These are phyloP conservation scores for Miniopterus natalensis DNA, from an alignment of 2,113 vertebrate genomes.

Conservation along the genomic window DNA sequence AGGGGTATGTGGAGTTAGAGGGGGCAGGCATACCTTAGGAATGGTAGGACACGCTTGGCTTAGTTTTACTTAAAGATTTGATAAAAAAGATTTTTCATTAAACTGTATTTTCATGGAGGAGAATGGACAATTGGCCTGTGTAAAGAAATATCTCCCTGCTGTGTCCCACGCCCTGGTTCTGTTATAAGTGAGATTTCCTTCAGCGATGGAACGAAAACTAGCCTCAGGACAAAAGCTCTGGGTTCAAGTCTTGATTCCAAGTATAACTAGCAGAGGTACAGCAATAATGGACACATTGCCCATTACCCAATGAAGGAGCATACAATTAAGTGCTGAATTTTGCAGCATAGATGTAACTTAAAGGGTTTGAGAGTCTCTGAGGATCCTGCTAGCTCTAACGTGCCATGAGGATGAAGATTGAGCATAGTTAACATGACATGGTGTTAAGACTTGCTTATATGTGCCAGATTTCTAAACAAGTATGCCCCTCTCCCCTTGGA, in stretches of 20 bases:
- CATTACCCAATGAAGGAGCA: not conserved
- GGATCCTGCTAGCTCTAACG: not conserved
- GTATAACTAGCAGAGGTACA: not conserved
- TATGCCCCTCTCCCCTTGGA: not conserved
- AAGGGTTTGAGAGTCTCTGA: not conserved
- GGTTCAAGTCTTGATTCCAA: conserved; percentile 17
- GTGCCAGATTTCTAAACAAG: not conserved
- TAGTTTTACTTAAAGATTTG: not conserved
- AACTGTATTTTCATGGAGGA: not conserved
- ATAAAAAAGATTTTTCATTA: not conserved
- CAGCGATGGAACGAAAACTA: not conserved
- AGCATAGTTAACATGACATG: not conserved
- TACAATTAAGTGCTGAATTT: not conserved
- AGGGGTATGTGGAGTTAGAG: not conserved
- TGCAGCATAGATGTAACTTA: not conserved
- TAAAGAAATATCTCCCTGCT: not conserved
- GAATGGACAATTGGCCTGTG: not conserved
- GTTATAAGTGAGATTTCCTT: not conserved
- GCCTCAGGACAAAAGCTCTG: not conserved
- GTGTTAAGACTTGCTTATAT: not conserved
- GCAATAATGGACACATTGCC: not conserved
- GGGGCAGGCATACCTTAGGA: not conserved
- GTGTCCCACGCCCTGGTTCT: not conserved
- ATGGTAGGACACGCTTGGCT: not conserved
- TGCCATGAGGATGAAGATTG: not conserved